phyloP scores from a whole-genome alignment of 2,888 invertebrate species.

The Lepidochitona cinerea region DNA sequence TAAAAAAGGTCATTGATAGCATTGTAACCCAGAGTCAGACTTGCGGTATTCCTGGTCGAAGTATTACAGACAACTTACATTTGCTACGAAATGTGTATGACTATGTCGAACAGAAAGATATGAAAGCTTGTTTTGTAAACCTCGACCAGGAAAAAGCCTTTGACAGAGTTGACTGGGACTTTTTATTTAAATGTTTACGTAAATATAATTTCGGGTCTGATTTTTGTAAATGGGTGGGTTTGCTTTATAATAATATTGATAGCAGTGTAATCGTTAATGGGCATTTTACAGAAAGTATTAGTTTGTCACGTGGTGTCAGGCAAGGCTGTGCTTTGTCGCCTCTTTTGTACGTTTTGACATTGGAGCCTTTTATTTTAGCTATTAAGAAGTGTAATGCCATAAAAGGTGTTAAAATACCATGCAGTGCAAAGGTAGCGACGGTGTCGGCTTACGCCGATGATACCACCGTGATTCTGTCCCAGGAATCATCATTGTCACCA shows the following conservation, averaged over 20 bases:
- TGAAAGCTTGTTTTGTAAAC: constrained; percentile 26
- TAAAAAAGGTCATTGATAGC: too few relatives aligned
- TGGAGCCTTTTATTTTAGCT: neutral
- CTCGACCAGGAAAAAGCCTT: constrained; percentile 46
- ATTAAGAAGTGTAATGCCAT: constrained; percentile 1
- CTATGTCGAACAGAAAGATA: constrained; percentile 35
- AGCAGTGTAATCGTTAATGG: neutral
- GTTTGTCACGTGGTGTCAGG: constrained; percentile 4
- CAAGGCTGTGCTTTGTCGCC: constrained; percentile 5
- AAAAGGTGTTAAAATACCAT: constrained; percentile 20
- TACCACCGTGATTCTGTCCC: constrained; percentile 8
- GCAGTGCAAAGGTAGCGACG: constrained; percentile 2
- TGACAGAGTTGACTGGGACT: constrained; percentile 35
- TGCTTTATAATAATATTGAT: constrained; percentile 25
- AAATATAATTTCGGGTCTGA: constrained; percentile 24
- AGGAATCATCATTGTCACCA: constrained; percentile 1
- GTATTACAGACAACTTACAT: constrained; percentile 38
- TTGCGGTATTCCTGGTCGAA: constrained; percentile 31
- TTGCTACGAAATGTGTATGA: constrained; percentile 30
- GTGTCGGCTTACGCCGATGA: constrained; percentile 19
- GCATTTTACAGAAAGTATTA: neutral
- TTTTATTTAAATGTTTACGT: constrained; percentile 29
- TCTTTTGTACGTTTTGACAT: neutral
- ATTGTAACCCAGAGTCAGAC: too few relatives aligned
- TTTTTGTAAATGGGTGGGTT: constrained; percentile 4